Conservation (phyloP, 2,888 invertebrate genomes). For the Bhutanitis thaidina region DNA sequence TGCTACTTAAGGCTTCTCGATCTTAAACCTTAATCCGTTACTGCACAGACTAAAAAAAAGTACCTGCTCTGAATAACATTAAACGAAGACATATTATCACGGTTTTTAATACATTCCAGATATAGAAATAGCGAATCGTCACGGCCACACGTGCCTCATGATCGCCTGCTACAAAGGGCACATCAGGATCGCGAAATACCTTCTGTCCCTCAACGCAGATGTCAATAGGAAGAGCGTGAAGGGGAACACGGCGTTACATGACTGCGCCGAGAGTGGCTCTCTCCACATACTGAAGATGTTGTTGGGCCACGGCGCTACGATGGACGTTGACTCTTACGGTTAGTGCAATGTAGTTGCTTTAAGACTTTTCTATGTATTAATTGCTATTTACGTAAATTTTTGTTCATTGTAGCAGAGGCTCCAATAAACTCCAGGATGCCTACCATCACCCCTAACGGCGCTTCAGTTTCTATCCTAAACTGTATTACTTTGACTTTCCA, state of each 20-base stretch:
- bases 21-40: no score
- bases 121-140: conserved; percentile 96
- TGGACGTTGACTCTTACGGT: conserved; percentile 97
- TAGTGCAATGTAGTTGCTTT: conserved; percentile 32
- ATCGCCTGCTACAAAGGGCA: conserved; percentile 98
- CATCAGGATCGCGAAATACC: conserved; percentile 92
- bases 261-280: conserved; percentile 97
- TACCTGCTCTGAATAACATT: no score
- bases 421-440: no score
- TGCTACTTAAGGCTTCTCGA: no score
- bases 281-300: conserved; percentile 94
- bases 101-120: conserved; percentile 78
- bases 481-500: no score
- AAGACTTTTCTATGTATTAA: no score
- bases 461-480: no score
- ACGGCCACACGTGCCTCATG: conserved; percentile 98
- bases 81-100: no score
- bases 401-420: no score
- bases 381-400: no score
- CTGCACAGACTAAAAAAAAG: no score
- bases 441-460: no score
- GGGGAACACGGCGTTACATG: conserved; percentile 98
- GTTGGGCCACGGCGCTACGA: conserved; percentile 91
- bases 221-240: conserved; percentile 96
- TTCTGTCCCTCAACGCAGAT: conserved; percentile 91